Percentiles rank a stretch among this genome's conserved stretches.
Conservation (phyloP, 2,888 invertebrate genomes). For the Lottia scabra region DNA sequence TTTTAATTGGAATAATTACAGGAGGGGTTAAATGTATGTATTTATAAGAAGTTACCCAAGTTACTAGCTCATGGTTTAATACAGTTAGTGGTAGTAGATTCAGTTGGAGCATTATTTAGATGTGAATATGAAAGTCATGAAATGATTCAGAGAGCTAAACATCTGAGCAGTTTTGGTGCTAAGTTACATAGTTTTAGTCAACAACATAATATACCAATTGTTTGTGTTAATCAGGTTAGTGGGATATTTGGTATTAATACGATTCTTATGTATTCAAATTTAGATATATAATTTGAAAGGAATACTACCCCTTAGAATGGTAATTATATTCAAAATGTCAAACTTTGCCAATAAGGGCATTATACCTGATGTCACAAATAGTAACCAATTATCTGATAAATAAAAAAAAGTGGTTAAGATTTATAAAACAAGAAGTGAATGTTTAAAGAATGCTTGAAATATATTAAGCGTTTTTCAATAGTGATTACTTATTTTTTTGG, state of each 20-base stretch:
- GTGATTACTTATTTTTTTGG: no score
- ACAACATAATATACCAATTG: slow-evolving; percentile 74
- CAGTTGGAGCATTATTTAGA: slow-evolving; percentile 79
- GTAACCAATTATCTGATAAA: no score
- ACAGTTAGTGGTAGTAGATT: slow-evolving; percentile 79
- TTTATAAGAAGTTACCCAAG: slow-evolving; percentile 73
- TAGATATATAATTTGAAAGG: no score
- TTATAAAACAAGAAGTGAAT: no score
- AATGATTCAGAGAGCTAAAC: slow-evolving; percentile 63
- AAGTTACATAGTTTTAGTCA: slow-evolving; percentile 74
- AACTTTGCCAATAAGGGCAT: no score
- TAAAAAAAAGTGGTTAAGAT: no score
- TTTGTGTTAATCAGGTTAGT: slow-evolving; percentile 81
- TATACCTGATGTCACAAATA: no score
- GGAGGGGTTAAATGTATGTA: slow-evolving; percentile 58
- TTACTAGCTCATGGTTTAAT: slow-evolving; percentile 73
- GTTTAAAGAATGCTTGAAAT: no score
- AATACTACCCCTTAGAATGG: no score
- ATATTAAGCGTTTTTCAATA: no score
- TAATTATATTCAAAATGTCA: no score
- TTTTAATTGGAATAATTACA: slow-evolving; percentile 23
- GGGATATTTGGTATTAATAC: not conserved
- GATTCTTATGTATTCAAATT: not conserved
- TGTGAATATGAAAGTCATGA: slow-evolving; percentile 73
- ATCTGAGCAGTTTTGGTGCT: slow-evolving; percentile 71